These are phyloP conservation scores for Paelopatides confundens DNA, from an alignment of 53 echinoderm and acorn worm species.

Conservation along the genomic window DNA sequence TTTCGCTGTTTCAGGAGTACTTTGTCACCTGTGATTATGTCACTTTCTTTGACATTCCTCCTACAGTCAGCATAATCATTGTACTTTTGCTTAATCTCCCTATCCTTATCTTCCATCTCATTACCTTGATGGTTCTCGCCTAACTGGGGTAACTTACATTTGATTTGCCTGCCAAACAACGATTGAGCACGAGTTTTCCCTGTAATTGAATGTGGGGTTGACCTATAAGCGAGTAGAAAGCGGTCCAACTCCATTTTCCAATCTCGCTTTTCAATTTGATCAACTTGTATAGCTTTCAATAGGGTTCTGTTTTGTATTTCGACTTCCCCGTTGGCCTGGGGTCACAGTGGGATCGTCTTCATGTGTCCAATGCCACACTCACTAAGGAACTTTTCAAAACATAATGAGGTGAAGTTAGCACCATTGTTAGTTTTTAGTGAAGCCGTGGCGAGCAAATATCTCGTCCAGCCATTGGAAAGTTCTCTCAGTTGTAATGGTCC, in stretches of 20 bases:
- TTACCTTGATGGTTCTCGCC: not conserved
- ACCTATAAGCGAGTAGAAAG: conserved; percentile 52
- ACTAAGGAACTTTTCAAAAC: conserved; percentile 22
- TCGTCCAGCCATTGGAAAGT: conserved; percentile 13
- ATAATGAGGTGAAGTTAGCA: conserved; percentile 35
- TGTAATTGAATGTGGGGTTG: conserved; percentile 62
- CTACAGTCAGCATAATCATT: conserved; percentile 32
- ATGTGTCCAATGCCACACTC: conserved; percentile 38
- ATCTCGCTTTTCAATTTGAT: not conserved
- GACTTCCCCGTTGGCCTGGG: conserved; percentile 66
- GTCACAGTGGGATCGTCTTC: conserved; percentile 45
- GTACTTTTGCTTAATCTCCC: not conserved
- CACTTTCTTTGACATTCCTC: conserved; percentile 32
- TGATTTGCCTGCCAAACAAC: conserved; percentile 63
- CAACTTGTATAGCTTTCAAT: conserved; percentile 7
- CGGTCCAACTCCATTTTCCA: conserved; percentile 25
- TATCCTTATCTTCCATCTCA: not conserved
- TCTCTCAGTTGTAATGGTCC: conserved; percentile 32
- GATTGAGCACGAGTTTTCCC: conserved; percentile 52
- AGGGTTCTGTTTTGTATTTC: conserved; percentile 49
- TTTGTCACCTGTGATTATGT: conserved; percentile 55
- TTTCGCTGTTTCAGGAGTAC: conserved; percentile 49
- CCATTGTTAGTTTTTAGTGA: no score
- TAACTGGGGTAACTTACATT: conserved; percentile 18
- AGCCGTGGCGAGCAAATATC: no score